Percentiles rank a stretch among this genome's conserved stretches.
phyloP scores from a whole-genome alignment of 1,140 invertebrate species.

The Phocides pigmalion region DNA sequence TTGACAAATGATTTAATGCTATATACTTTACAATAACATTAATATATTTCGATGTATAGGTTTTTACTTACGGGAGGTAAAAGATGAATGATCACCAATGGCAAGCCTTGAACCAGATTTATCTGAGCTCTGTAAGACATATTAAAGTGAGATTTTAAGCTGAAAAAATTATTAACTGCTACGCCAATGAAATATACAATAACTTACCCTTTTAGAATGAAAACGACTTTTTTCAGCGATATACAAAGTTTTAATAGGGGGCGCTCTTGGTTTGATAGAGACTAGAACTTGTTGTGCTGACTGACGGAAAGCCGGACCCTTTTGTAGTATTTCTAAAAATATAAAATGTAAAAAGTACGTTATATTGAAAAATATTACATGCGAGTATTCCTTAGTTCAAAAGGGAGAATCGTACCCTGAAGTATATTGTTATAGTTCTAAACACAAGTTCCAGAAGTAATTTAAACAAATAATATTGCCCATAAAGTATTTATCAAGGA shows the following conservation, averaged over 20 bases:
- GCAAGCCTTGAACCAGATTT: conserved; percentile 62
- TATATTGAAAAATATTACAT: too few species aligned
- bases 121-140: conserved; percentile 52
- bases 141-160: conserved; percentile 5
- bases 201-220: conserved; percentile 53
- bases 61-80: conserved; percentile 59
- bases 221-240: conserved; percentile 66
- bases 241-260: conserved; percentile 70
- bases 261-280: conserved; percentile 61
- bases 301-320: conserved; percentile 41
- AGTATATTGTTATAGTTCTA: too few species aligned
- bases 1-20: conserved; percentile 11
- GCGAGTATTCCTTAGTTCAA: too few species aligned
- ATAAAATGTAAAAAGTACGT: background rate
- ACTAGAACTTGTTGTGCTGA: conserved; percentile 60
- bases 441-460: too few species aligned
- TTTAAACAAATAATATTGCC: too few species aligned
- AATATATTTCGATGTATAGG: background rate
- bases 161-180: background rate
- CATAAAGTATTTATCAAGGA: too few species aligned
- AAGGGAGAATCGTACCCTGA: too few species aligned
- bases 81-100: conserved; percentile 69
- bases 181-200: background rate
- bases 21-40: conserved; percentile 5
- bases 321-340: conserved; percentile 61